Evolutionary conservation across 2,113 vertebrate species (phyloP), one percentile per base, ranked within the genome.

Genomic region (Poeciliopsis occidentalis): DNA sequence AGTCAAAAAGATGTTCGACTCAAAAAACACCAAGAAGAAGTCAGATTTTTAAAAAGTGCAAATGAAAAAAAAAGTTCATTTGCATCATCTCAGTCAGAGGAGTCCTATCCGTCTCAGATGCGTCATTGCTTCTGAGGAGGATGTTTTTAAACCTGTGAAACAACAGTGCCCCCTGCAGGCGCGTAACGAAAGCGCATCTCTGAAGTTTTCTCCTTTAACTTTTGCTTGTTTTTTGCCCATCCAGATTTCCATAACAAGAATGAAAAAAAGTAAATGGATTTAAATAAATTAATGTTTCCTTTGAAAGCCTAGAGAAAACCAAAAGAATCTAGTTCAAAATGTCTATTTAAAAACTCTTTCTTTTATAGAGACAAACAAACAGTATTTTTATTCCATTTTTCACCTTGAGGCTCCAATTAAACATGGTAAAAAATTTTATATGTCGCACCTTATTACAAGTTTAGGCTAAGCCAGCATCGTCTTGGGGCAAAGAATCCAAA

Each of bases 251-350:
- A 78, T 84, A 29, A 29, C 85, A 84, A 90, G 87, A 81, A 86
- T 87, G 75, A 77, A 71, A 86, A 85, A 85, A 65, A 74, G 78
- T 83, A 85, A 91, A 82, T 88, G 89, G 83, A 92, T 93, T 92
- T 91, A 92, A 91, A 93, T 93, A 89, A 90, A 91, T 91, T 79
- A 84, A 91, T 88, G 71, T 79, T 70, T 85, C 47, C 87, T 83
- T 83, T 83, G 61, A 64, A 70, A 76, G 82, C 76, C 81, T 69
- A 10, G 41, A 73, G 79, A 81, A 75, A 83, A 82, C 83, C 71
- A 27, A 63, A 32, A 64, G 73, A 88, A 85, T 76, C 81, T 24
- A 60, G 62, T 64, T 74, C 39, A 64, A 67, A 85, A 77, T 37
- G 34, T 12, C 34, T 37, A 68, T 37, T 67, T 12, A 47, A 31